phyloP scores from a whole-genome alignment of 1,140 invertebrate species.

The Macrobrachium nipponense region DNA sequence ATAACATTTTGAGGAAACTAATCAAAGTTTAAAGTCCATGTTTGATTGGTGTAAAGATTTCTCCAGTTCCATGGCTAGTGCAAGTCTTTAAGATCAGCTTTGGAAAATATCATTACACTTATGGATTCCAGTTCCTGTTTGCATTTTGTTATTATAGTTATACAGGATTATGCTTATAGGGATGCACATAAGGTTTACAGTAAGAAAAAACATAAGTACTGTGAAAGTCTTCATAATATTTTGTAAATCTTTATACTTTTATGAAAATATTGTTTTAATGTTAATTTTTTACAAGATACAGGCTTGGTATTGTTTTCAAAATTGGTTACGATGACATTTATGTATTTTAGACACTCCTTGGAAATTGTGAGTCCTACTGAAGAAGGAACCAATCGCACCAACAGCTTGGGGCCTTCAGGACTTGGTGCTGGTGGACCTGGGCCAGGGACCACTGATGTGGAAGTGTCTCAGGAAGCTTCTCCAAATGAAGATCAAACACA shows the following conservation, averaged over 20 bases:
- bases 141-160: too few relatives aligned
- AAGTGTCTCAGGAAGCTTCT: conserved; percentile 3
- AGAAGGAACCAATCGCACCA: conserved; percentile 5
- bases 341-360: conserved; percentile 38
- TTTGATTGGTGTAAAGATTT: too few relatives aligned
- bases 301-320: not conserved
- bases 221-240: too few relatives aligned
- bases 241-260: not conserved
- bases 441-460: not conserved
- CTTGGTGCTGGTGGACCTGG: conserved; percentile 1
- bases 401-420: conserved; percentile 4
- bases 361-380: conserved; percentile 50
- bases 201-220: too few relatives aligned
- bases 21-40: too few relatives aligned
- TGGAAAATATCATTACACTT: too few relatives aligned
- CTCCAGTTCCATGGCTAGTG: too few relatives aligned
- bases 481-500: not conserved
- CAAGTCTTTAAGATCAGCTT: too few relatives aligned
- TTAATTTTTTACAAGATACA: not conserved
- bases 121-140: too few relatives aligned
- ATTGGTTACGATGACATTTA: not conserved
- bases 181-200: too few relatives aligned
- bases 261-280: not conserved
- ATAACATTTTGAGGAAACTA: too few relatives aligned
- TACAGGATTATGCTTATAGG: too few relatives aligned